Base-by-base conservation (phyloP, 2,113 vertebrate genomes). In the Trachemys scripta region DNA sequence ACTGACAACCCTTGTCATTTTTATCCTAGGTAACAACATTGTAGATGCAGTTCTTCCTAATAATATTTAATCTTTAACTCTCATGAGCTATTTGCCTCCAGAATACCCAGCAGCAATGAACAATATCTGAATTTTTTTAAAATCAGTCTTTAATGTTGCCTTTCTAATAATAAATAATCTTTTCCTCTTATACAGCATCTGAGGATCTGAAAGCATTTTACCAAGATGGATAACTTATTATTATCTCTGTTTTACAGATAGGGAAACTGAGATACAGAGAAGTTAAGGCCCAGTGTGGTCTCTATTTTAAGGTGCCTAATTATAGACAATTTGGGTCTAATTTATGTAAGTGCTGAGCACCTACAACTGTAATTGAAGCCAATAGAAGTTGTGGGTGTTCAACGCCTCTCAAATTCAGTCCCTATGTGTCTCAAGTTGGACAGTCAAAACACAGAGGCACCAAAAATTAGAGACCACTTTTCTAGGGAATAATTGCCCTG, bases 401-500 rank as follows among this genome's bases (percentile, higher is more conserved):
- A 69, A 51, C 51, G 6, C 31, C 11, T 88, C 31, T 88, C n/a
- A 93, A 85, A 91, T 81, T 79, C 29, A n/a, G 27, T 8, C n/a
- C 56, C 85, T 93, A 8, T 84, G 57, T 57, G 12, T 9, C 17
- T 79, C 45, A 88, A 76, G 10, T 2, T 82, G 29, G 14, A 12
- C 49, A 89, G 85, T 93, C 87, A 91, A 81, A 86, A 81, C n/a
- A 80, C 88, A 69, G 59, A 91, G 91, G 96, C 92, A 94, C 89
- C 85, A 85, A 75, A 76, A 89, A 31, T 91, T 90, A 91, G 75
- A 85, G 25, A 13, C 92, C 84, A 42, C 84, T 96, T 89, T 54
- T 69, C 88, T 0, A 10, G 81, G 76, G 35, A 96, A 62, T 24
- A 6, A 88, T 93, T 95, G 92, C 80, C 96, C 54, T 69, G 47